Percentiles rank a stretch among this genome's conserved stretches.
Conservation (phyloP, 2,797 vertebrate genomes). For the Poecilia gillii region DNA sequence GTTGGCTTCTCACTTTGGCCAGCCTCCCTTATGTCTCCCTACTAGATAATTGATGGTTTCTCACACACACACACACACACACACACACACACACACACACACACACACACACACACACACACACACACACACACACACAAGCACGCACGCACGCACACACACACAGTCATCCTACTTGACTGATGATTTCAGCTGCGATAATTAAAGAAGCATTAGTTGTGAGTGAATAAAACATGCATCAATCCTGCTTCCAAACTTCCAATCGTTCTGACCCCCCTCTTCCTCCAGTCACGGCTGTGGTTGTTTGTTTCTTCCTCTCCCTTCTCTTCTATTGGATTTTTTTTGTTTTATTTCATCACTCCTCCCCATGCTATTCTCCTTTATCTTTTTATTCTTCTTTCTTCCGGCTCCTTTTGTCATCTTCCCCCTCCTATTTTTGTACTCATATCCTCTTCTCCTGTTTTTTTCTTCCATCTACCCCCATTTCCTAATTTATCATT, state of each 20-base stretch:
- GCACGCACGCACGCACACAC: not conserved
- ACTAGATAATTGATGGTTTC: slow-evolving; percentile 47
- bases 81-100: not conserved
- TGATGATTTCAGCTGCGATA: slow-evolving; percentile 47
- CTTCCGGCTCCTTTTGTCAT: not conserved
- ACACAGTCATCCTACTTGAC: slow-evolving; percentile 33
- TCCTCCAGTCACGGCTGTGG: slow-evolving; percentile 25
- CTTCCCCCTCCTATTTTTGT: slow-evolving; percentile 1
- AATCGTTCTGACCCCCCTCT: slow-evolving; percentile 39
- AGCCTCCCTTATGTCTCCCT: slow-evolving; percentile 9
- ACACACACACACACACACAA: not conserved
- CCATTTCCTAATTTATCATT: slow-evolving; percentile 37
- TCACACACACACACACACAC: not conserved
- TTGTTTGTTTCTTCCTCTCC: not conserved
- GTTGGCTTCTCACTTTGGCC: slow-evolving; percentile 10
- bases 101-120: slow-evolving; percentile 3
- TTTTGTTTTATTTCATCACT: slow-evolving; percentile 1
- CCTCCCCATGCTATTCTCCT: slow-evolving; percentile 6
- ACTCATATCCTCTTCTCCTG: slow-evolving; percentile 1
- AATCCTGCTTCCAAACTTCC: slow-evolving; percentile 33
- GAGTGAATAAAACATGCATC: slow-evolving; percentile 71
- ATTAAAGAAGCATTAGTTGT: slow-evolving; percentile 62
- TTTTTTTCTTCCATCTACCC: not conserved
- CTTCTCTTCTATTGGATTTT: slow-evolving; percentile 23
- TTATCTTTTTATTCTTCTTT: slow-evolving; percentile 8